These are phyloP conservation scores for Synanceia verrucosa DNA, from an alignment of 2,797 vertebrate genomes.

Conservation along the genomic window DNA sequence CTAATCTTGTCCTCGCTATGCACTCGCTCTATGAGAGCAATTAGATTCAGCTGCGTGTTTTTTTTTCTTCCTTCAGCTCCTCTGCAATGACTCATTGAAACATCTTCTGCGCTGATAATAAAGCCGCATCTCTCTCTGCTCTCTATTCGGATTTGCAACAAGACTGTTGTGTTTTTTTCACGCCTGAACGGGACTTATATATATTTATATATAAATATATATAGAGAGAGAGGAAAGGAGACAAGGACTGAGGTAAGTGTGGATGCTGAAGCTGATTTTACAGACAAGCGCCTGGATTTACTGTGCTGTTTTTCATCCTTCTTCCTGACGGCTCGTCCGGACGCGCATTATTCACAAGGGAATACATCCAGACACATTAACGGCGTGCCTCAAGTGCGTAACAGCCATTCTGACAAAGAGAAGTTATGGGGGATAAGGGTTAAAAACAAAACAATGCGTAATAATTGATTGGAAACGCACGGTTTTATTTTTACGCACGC, in stretches of 20 bases:
- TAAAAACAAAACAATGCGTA: no score
- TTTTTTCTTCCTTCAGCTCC: no score
- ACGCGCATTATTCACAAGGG: not conserved
- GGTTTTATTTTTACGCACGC: constrained; percentile 29
- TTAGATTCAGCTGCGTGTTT: constrained; percentile 81
- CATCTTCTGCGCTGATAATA: constrained; percentile 60
- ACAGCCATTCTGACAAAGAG: not conserved
- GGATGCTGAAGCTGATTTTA: constrained; percentile 5
- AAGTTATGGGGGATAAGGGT: no score
- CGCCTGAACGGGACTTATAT: constrained; percentile 71
- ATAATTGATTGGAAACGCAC: no score
- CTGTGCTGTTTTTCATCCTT: constrained; percentile 14
- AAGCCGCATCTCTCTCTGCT: constrained; percentile 69
- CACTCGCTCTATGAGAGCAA: constrained; percentile 81
- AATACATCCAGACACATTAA: not conserved
- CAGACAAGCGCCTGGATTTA: not conserved
- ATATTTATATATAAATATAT: no score
- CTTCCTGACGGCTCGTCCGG: constrained; percentile 1
- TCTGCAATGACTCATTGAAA: constrained; percentile 79
- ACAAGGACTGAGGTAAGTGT: constrained; percentile 55
- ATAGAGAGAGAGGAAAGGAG: constrained; percentile 30
- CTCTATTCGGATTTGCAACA: constrained; percentile 77
- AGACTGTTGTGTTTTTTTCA: constrained; percentile 56
- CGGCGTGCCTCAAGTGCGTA: not conserved
- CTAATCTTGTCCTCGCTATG: constrained; percentile 82